These are phyloP conservation scores for Chesias legatella DNA, from an alignment of 2,888 invertebrate genomes.

Conservation along the genomic window DNA sequence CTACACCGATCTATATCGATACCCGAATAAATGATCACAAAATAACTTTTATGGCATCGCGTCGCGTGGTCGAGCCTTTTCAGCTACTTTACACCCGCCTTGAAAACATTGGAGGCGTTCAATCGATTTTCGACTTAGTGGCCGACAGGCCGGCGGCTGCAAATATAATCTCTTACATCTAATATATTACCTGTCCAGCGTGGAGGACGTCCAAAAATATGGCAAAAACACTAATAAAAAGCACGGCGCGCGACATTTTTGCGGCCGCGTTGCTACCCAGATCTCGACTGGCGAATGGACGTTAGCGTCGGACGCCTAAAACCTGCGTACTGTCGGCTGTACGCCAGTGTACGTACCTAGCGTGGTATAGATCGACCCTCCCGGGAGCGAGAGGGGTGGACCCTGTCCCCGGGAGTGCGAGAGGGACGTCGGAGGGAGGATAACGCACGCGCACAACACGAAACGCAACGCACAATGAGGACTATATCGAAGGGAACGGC, in stretches of 20 bases:
- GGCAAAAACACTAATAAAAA: constrained; percentile 81
- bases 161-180: constrained; percentile 23
- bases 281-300: constrained; percentile 55
- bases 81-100: constrained; percentile 64
- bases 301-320: constrained; percentile 65
- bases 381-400: constrained; percentile 56
- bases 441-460: constrained; percentile 70
- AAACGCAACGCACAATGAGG: constrained; percentile 66
- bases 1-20: constrained; percentile 31
- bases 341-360: constrained; percentile 74
- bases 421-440: constrained; percentile 54
- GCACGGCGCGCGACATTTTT: constrained; percentile 82
- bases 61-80: constrained; percentile 53
- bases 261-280: constrained; percentile 69
- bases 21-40: constrained; percentile 38
- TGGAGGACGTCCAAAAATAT: constrained; percentile 80
- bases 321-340: constrained; percentile 69
- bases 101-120: constrained; percentile 63
- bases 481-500: constrained; percentile 65
- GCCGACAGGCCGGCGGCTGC: constrained; percentile 26
- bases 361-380: constrained; percentile 78
- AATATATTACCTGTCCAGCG: constrained; percentile 76
- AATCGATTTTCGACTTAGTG: constrained; percentile 72
- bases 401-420: constrained; percentile 33
- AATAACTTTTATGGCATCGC: constrained; percentile 63